Base-by-base conservation (phyloP, 2,113 vertebrate genomes). In the Xiphophorus maculatus region DNA sequence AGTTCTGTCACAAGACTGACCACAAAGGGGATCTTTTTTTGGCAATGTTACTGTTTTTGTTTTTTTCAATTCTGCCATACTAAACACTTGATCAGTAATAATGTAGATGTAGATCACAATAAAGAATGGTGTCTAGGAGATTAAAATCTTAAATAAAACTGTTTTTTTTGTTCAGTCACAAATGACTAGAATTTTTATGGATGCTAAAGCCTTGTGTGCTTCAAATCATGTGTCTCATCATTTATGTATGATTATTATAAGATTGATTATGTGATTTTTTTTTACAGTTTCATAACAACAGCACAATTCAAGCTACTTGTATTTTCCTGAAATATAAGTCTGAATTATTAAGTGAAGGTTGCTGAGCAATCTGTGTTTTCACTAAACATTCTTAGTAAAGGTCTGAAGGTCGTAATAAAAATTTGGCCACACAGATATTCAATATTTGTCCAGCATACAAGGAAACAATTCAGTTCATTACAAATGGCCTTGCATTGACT, bases 401-500 rank as follows among this genome's bases (percentile, higher is more conserved):
- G 25, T 58, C 8, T n/a, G 25, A 58, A n/a, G 4, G 8, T 58
- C 7, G 25, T 10, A n/a, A 58, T 58, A 10, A n/a, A n/a, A 58
- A 58, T 25, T 25, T 58, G 8, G 51, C 51, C 17, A n/a, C 51
- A 58, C 22, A 58, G 25, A 6, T n/a, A 17, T 9, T 58, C 25
- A 25, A 10, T 58, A 10, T 58, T n/a, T 58, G 51, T 25, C 22
- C 51, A n/a, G 51, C 25, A 88, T 77, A 83, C 74, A 82, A 66
- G 77, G 79, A 86, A 90, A 89, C 84, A 89, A 89, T 92, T 91
- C 77, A 78, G 84, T 87, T 79, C 68, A 87, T 84, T 87, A 87
- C 84, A 91, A 90, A 93, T 90, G 75, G 80, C 85, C 84, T 83
- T 33, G 32, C 37, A 88, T 74, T 81, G 71, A 67, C 54, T 68